Evolutionary conservation across 1,140 invertebrate species (phyloP).

Genomic region (Aphaenogaster rudis): DNA sequence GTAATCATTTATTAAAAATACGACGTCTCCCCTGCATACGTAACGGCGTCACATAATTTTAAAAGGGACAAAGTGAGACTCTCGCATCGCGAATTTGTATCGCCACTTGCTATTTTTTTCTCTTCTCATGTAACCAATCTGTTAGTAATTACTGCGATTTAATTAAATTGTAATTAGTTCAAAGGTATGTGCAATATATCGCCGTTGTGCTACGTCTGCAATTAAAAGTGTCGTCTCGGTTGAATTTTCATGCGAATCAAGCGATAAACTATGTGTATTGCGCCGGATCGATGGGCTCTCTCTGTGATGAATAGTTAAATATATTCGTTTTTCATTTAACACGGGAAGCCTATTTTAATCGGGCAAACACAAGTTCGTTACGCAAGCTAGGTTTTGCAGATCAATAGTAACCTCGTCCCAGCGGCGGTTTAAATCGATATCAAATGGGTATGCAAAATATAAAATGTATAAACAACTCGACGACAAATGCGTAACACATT

Average conservation of each 20-base stretch:
- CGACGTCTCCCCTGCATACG: not conserved
- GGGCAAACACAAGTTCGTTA: conserved; percentile 36
- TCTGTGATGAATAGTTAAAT: conserved; percentile 29
- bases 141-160: conserved; percentile 1
- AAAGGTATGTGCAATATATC: not conserved
- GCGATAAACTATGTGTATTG: not conserved
- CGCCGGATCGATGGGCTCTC: conserved; percentile 2
- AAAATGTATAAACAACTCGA: conserved; percentile 24
- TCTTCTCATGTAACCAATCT: not conserved
- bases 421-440: conserved; percentile 12
- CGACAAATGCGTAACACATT: not conserved
- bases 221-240: not conserved
- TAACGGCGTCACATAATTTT: not conserved
- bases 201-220: not conserved
- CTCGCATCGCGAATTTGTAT: not conserved
- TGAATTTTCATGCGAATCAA: not conserved
- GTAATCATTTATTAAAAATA: conserved; percentile 7
- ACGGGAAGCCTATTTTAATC: conserved; percentile 45
- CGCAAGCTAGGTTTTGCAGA: conserved; percentile 16
- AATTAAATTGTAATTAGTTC: conserved; percentile 30
- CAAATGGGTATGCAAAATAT: conserved; percentile 15
- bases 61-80: not conserved
- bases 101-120: not conserved
- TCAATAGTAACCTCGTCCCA: conserved; percentile 25
- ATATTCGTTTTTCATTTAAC: not conserved